Percentiles rank a stretch among this genome's conserved stretches.
Evolutionary conservation across 2,113 vertebrate genomes (phyloP).

Genomic region (Equus quagga): DNA sequence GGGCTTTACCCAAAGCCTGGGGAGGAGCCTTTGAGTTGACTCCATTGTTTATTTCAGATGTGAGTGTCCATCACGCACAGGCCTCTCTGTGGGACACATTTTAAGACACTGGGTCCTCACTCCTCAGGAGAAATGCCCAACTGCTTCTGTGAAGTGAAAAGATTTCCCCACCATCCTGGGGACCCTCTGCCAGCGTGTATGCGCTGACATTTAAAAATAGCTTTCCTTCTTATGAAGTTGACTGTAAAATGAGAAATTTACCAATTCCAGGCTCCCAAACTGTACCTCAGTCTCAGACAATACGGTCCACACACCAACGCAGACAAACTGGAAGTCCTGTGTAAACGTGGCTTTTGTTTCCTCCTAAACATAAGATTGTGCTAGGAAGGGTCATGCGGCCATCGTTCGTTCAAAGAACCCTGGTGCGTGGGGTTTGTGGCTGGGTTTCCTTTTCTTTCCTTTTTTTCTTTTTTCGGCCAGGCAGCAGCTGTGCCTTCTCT

Average conservation of each 20-base stretch:
- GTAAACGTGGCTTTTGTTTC: background rate
- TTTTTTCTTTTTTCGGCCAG: background rate
- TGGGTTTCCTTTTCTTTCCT: background rate
- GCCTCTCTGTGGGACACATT: background rate
- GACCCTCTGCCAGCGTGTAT: background rate
- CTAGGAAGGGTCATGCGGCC: background rate
- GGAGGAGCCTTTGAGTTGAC: background rate
- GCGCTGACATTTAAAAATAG: conserved; percentile 34
- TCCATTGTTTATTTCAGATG: background rate
- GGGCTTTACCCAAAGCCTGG: background rate
- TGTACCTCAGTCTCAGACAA: background rate
- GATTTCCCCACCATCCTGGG: background rate
- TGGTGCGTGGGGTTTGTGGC: background rate
- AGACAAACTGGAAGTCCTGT: background rate
- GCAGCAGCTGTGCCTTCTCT: conserved; percentile 48
- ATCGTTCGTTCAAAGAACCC: background rate
- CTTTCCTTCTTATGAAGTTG: conserved; percentile 3
- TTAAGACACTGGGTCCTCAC: background rate
- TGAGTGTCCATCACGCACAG: background rate
- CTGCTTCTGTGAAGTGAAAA: conserved; percentile 4
- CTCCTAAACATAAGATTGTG: background rate
- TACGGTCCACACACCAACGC: background rate
- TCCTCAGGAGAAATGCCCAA: background rate
- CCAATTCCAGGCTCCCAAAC: background rate
- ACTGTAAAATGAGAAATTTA: conserved; percentile 55